Evolutionary conservation across 2,888 invertebrate genomes (phyloP), one percentile per base, ranked within the genome.

Genomic region (Tiphia femorata): DNA sequence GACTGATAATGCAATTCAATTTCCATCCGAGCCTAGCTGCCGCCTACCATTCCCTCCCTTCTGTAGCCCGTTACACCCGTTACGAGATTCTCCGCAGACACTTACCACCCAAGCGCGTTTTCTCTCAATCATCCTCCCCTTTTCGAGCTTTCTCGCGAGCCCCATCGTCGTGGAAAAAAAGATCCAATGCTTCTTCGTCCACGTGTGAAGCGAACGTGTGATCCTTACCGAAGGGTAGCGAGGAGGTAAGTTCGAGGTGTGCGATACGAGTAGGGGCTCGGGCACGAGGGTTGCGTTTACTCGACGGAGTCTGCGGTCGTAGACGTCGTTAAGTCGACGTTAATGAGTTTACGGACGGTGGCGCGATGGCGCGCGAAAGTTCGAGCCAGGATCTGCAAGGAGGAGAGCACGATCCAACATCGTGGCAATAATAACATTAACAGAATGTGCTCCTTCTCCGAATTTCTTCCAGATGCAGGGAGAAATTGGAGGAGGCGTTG

Each of bases 1-100:
- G 56, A 64, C 65, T 69, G 69, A 71, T 71, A 70, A 71, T 66
- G 62, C 65, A 60, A 72, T 72, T 70, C 65, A 71, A 72, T 67
- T 71, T 66, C 63, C 56, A 54, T 58, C 49, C 53, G 46, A 25
- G 33, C 41, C 23, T 41, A n/a, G n/a, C n/a, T n/a, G n/a, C n/a
- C n/a, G n/a, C n/a, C n/a, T n/a, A n/a, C n/a, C n/a, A n/a, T n/a
- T n/a, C n/a, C n/a, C n/a, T n/a, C n/a, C n/a, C n/a, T n/a, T n/a
- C n/a, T n/a, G n/a, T n/a, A n/a, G n/a, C n/a, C n/a, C n/a, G n/a
- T n/a, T n/a, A n/a, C n/a, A n/a, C n/a, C n/a, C n/a, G n/a, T n/a
- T n/a, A n/a, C n/a, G n/a, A n/a, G n/a, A n/a, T n/a, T n/a, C n/a
- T n/a, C n/a, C n/a, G n/a, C n/a, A n/a, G n/a, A n/a, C n/a, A n/a